These are phyloP conservation scores for Lasioglossum morio DNA, from an alignment of 2,888 invertebrate species.

Conservation along the genomic window DNA sequence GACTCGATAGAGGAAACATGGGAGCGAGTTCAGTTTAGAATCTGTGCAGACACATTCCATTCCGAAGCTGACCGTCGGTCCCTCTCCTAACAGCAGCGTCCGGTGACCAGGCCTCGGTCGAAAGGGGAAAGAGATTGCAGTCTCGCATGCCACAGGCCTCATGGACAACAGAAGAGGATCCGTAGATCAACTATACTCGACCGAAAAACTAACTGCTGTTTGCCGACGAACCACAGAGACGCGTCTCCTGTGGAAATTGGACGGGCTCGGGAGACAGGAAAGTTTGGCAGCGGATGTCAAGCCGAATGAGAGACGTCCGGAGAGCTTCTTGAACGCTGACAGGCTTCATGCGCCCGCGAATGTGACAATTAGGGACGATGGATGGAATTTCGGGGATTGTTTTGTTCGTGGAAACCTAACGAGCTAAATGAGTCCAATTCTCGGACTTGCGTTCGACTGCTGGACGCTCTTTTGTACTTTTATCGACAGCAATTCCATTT, in stretches of 20 bases:
- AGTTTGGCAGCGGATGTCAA: constrained; percentile 5
- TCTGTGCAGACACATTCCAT: constrained; percentile 84
- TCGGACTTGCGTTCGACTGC: neutral
- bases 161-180: constrained; percentile 57
- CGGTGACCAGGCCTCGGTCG: constrained; percentile 81
- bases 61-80: constrained; percentile 78
- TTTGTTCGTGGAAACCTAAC: neutral
- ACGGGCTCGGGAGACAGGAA: neutral
- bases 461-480: neutral
- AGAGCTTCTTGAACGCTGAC: neutral
- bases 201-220: constrained; percentile 11
- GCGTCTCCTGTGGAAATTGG: neutral
- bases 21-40: constrained; percentile 79
- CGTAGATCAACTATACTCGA: constrained; percentile 74
- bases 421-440: neutral
- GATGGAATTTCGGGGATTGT: constrained; percentile 7
- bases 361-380: constrained; percentile 16
- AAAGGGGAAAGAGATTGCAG: constrained; percentile 80
- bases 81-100: constrained; percentile 74
- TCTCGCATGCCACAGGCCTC: constrained; percentile 76
- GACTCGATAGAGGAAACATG: constrained; percentile 71
- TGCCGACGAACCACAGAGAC: neutral
- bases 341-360: constrained; percentile 4
- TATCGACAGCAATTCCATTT: neutral
- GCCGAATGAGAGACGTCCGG: constrained; percentile 45